Evolutionary conservation across 2,888 invertebrate genomes (phyloP), one percentile per base, ranked within the genome.

Genomic region (Melanchra persicariae): DNA sequence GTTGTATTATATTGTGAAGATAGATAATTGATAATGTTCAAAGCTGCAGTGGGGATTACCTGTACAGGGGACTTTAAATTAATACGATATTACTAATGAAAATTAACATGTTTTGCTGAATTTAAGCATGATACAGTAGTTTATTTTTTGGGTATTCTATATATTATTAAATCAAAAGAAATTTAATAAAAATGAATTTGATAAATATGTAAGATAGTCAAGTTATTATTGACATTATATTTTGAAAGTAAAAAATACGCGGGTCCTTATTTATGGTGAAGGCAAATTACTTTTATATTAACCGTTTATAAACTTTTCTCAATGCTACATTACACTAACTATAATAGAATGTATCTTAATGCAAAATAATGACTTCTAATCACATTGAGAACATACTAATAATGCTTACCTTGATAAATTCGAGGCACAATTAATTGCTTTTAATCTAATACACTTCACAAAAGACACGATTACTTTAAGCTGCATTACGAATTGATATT

Each of bases 401-500:
- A 51, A 2, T n/a, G 40, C 34, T 9, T 54, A 17, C n/a, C 24
- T 37, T 8, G 43, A n/a, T 45, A 34, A 15, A 19, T 58, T 40
- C 24, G 2, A 45, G 1, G 15, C 26, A 43, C 22, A 51, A 45
- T 54, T 22, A 69, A 37, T 76, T 26, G 17, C 7, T 12, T 8
- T 57, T 45, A 60, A 45, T 70, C 54, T 49, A 61, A 59, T 59
- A 22, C n/a, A 47, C 49, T 30, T 54, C 40, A 47, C n/a, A 26
- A 15, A 10, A 43, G 12, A 22, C 17, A 24, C 1, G 2, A n/a
- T 24, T n/a, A 45, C 47, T 61, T 24, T 40, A 58, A 47, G 19
- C 26, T 52, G 15, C 30, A 70, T 61, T 58, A 57, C 60, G 4
- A 61, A 77, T 77, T 43, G 10, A n/a, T n/a, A n/a, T 64, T 47